Evolutionary conservation across 2,888 invertebrate species (phyloP).

Genomic region (Orthosia incerta): DNA sequence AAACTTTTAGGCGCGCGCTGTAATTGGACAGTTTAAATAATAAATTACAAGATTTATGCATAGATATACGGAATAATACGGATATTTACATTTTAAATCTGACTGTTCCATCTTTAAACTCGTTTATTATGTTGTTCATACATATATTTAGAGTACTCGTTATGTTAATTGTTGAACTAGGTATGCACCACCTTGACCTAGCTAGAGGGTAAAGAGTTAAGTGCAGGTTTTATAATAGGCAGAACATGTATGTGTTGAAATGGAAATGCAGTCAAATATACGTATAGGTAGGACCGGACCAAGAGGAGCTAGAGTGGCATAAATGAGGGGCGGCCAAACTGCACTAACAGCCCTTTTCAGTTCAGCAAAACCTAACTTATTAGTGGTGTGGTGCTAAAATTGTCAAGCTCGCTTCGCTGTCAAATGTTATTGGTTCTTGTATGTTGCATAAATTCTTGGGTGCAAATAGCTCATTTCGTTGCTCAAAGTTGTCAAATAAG

Average conservation of each 20-base stretch:
- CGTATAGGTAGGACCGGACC: too few relatives aligned
- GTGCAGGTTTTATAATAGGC: background rate
- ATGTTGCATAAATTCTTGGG: too few relatives aligned
- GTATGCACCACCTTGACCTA: constrained; percentile 24
- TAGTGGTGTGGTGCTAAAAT: too few relatives aligned
- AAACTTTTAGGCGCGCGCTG: background rate
- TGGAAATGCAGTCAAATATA: background rate
- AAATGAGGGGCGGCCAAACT: too few relatives aligned
- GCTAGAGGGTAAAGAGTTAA: background rate
- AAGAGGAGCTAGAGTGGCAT: too few relatives aligned
- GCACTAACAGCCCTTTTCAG: too few relatives aligned
- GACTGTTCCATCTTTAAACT: background rate
- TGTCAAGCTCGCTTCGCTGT: too few relatives aligned
- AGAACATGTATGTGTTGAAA: background rate
- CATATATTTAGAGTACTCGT: background rate
- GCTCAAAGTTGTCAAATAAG: too few relatives aligned
- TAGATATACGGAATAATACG: background rate
- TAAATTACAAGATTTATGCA: background rate
- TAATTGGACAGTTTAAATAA: constrained; percentile 6
- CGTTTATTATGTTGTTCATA: background rate
- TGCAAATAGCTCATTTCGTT: too few relatives aligned
- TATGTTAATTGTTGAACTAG: background rate
- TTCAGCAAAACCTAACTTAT: too few relatives aligned
- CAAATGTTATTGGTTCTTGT: too few relatives aligned
- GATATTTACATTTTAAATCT: constrained; percentile 16